Conservation (phyloP, 2,888 invertebrate species). For the Hermaeophaga mercurialis region DNA sequence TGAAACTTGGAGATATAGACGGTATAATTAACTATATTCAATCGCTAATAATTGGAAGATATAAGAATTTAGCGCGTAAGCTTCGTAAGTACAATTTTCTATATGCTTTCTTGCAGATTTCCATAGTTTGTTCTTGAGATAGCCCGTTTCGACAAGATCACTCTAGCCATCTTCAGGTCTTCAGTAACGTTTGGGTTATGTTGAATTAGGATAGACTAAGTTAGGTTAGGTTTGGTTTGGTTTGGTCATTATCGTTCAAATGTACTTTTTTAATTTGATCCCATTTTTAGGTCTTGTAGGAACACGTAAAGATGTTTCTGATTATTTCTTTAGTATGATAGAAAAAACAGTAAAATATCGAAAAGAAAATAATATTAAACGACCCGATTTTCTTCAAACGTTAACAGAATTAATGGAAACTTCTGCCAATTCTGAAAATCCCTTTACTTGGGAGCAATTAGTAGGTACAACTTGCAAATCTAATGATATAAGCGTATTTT, state of each 20-base stretch:
- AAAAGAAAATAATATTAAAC: background rate
- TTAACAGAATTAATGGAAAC: background rate
- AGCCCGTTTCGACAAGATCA: too few species aligned
- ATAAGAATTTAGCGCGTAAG: background rate
- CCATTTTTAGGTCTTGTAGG: background rate
- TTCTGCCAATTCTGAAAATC: background rate
- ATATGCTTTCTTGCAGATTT: too few species aligned
- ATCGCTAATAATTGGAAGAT: background rate
- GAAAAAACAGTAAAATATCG: background rate
- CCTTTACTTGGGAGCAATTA: background rate
- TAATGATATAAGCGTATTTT: too few species aligned
- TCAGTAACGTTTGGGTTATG: too few species aligned
- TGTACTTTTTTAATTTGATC: too few species aligned
- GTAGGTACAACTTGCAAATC: background rate
- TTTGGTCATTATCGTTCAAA: too few species aligned
- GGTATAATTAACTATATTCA: background rate
- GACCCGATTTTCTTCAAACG: background rate
- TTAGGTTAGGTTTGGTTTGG: too few species aligned
- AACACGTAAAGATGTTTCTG: background rate
- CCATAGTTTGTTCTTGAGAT: too few species aligned
- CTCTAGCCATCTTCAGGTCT: too few species aligned
- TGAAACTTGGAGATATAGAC: background rate
- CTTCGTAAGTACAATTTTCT: background rate
- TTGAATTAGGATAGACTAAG: too few species aligned
- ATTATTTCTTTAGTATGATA: background rate